Evolutionary conservation across 2,888 invertebrate species (phyloP), one percentile per base, ranked within the genome.

Genomic region (Nymphalis urticae): DNA sequence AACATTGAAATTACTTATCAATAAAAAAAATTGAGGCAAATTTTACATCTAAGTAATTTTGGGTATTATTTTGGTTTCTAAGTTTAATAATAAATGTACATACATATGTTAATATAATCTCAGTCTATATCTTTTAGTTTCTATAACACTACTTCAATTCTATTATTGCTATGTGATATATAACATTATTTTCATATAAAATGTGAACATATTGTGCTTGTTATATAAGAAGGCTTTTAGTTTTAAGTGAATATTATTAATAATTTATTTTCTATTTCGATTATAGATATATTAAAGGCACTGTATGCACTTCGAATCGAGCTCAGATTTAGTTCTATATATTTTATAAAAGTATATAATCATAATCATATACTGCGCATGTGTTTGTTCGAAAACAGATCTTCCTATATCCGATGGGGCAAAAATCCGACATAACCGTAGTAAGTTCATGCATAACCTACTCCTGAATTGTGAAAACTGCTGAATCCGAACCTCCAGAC

Each of bases 81-180:
- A 58, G 19, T 42, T 36, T n/a, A 19, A 54, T 27, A 13, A 58
- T 42, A 36, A 58, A 58, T 42, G 36, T 42, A 58, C 32, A 42
- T 42, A 42, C 42, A 50, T 50, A 50, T 50, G 1, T 50, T 58
- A 42, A 32, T 16, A 32, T 56, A 58, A 10, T 10, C 36, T 58
- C 58, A 65, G 51, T 60, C 65, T 65, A 65, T 21, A 51, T 36
- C 21, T 16, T 58, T 50, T 59, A 60, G 36, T 51, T 42, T 60
- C 60, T 58, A 32, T 64, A 48, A 48, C 7, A 5, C 58, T 58
- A 56, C 16, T 9, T 56, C 32, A 56, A 27, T 58, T 53, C 53
- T 66, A 66, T 69, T 69, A 66, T 69, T 69, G 62, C 66, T 69
- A 66, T 62, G 13, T 48, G 19, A 24, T 10, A 5, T 19, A 3